Percentiles rank a stretch among this genome's conserved stretches.
Evolutionary conservation across 2,888 invertebrate species (phyloP).

Genomic region (Ephialtes manifestator): DNA sequence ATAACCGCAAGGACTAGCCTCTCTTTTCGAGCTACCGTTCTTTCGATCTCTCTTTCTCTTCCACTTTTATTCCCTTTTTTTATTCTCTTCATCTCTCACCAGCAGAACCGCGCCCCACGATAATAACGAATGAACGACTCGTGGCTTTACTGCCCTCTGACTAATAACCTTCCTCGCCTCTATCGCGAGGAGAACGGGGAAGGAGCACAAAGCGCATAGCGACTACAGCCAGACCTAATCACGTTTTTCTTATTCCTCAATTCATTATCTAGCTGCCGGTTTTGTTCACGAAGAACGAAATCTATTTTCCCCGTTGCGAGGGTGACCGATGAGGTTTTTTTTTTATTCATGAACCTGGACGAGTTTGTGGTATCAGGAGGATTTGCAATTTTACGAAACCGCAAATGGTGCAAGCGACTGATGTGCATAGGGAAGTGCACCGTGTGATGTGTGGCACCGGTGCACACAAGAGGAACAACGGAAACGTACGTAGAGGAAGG

Average conservation of each 20-base stretch:
- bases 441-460: not conserved
- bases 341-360: constrained; percentile 35
- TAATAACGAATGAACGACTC: constrained; percentile 77
- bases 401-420: constrained; percentile 44
- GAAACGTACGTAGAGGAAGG: constrained; percentile 56
- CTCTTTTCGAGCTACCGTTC: constrained; percentile 22
- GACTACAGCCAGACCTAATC: constrained; percentile 27
- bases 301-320: constrained; percentile 8
- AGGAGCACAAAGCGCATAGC: constrained; percentile 21
- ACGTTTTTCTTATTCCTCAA: constrained; percentile 34
- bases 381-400: constrained; percentile 60
- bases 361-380: constrained; percentile 24
- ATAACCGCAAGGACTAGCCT: constrained; percentile 72
- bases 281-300: constrained; percentile 35
- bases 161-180: constrained; percentile 70
- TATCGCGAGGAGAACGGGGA: not conserved
- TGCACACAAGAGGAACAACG: constrained; percentile 21
- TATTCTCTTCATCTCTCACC: constrained; percentile 1
- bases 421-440: constrained; percentile 35
- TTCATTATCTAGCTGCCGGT: constrained; percentile 51
- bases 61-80: constrained; percentile 18
- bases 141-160: constrained; percentile 68
- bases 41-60: constrained; percentile 47
- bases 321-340: constrained; percentile 24
- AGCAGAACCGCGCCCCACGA: constrained; percentile 62